Evolutionary conservation across 2,888 invertebrate species (phyloP), one percentile per base, ranked within the genome.

Genomic region (Drosophila koepferae): DNA sequence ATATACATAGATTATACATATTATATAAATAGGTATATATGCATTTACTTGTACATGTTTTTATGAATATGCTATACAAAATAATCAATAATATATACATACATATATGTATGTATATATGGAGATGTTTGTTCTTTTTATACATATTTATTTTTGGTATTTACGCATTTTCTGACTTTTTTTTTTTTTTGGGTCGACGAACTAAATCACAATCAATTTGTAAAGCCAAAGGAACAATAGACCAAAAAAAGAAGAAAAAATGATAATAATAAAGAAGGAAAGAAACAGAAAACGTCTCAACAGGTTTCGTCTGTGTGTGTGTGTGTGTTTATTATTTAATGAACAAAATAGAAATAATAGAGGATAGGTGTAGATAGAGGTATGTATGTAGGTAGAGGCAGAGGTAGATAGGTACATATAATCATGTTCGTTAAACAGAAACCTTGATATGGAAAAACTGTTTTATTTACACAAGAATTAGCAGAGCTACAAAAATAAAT

Each of bases 391-490:
- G 43, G 20, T 14, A 44, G 20, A 20, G 44, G 12, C 5, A 23
- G 40, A 40, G 23, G 4, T 28, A 48, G 40, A 28, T 44, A 72
- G 40, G 38, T 59, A 59, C 8, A 48, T 62, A 66, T 71, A 54
- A 31, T 58, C 48, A 54, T 67, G 23, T 58, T 72, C 40, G 40
- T 54, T 68, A 55, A 60, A 43, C 44, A 54, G 38, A 77, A 78
- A 77, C 78, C 74, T 77, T 78, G 79, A 75, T 75, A 74, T 49
- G 76, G 74, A 70, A 74, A 70, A 74, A 74, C 64, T 70, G 54
- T 74, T 54, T 70, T 74, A 54, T 79, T 79, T 77, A 66, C 56
- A 51, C 56, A 79, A 77, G 70, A 79, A 79, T 77, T 77, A 77
- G 65, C 77, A 58, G 63, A 76, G 63, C 59, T 67, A 72, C 61